A percentile compares a stretch with the other conserved stretches of the same genome.
These are phyloP conservation scores for Rhinophrynus dorsalis DNA, from an alignment of 2,797 vertebrate species.

Conservation along the genomic window DNA sequence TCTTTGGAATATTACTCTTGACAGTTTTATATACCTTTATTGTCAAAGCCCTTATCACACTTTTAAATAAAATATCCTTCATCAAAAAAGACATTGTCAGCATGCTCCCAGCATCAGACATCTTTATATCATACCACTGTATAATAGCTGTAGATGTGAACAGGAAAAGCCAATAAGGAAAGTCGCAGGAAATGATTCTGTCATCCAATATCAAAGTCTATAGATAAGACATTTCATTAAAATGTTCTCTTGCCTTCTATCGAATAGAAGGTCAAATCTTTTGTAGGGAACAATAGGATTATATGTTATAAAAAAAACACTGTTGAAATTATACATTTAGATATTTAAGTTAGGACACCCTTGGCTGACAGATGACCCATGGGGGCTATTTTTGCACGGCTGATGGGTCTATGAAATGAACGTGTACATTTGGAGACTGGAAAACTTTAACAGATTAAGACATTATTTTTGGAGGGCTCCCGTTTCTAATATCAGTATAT, in stretches of 20 bases:
- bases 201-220: conserved; percentile 23
- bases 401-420: not conserved
- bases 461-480: not conserved
- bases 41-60: conserved; percentile 19
- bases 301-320: conserved; percentile 22
- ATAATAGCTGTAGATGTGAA: conserved; percentile 34
- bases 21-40: conserved; percentile 21
- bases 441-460: not conserved
- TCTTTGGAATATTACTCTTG: conserved; percentile 32
- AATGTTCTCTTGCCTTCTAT: conserved; percentile 5
- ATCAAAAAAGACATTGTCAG: conserved; percentile 45
- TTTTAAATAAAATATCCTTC: conserved; percentile 25
- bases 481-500: not conserved
- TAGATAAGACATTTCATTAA: conserved; percentile 40
- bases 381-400: conserved; percentile 5
- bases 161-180: conserved; percentile 21
- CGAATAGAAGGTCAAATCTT: conserved; percentile 25
- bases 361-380: conserved; percentile 27
- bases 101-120: conserved; percentile 24
- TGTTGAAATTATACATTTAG: conserved; percentile 22
- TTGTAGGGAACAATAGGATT: conserved; percentile 26
- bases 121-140: conserved; percentile 2
- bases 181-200: conserved; percentile 22
- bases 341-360: conserved; percentile 20
- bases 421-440: conserved; percentile 5